phyloP scores from a whole-genome alignment of 2,797 vertebrate genomes.

The Pangasius macronema region DNA sequence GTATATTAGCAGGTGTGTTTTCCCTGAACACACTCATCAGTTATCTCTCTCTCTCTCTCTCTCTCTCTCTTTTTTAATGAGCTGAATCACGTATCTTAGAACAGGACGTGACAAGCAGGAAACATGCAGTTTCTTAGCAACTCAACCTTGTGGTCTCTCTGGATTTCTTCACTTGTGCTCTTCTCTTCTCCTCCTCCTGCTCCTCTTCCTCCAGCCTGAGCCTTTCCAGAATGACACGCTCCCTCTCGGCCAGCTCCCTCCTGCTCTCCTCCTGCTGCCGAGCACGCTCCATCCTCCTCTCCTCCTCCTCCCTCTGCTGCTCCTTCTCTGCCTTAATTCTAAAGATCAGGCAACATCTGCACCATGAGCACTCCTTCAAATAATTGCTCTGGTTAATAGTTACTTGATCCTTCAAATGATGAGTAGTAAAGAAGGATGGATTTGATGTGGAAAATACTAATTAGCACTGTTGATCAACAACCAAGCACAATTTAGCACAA shows the following conservation, averaged over 20 bases:
- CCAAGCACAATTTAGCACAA: neutral
- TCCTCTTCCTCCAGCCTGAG: constrained; percentile 79
- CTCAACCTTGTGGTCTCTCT: constrained; percentile 74
- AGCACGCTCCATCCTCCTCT: constrained; percentile 70
- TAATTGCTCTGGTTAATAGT: neutral
- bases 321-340: constrained; percentile 91
- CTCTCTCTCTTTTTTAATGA: too few relatives aligned
- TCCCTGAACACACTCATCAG: neutral
- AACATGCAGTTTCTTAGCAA: neutral
- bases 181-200: constrained; percentile 44
- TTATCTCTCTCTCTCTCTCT: too few relatives aligned
- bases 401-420: neutral
- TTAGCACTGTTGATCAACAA: neutral
- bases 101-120: neutral
- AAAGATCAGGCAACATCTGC: neutral
- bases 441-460: neutral
- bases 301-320: constrained; percentile 74
- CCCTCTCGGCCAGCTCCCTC: constrained; percentile 60
- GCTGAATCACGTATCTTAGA: neutral
- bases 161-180: constrained; percentile 65
- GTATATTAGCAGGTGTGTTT: neutral
- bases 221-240: constrained; percentile 71
- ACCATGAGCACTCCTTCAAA: neutral
- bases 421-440: neutral
- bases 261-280: constrained; percentile 53